Evolutionary conservation across 2,888 invertebrate species (phyloP), one percentile per base, ranked within the genome.

Genomic region (Meandrusa payeni): DNA sequence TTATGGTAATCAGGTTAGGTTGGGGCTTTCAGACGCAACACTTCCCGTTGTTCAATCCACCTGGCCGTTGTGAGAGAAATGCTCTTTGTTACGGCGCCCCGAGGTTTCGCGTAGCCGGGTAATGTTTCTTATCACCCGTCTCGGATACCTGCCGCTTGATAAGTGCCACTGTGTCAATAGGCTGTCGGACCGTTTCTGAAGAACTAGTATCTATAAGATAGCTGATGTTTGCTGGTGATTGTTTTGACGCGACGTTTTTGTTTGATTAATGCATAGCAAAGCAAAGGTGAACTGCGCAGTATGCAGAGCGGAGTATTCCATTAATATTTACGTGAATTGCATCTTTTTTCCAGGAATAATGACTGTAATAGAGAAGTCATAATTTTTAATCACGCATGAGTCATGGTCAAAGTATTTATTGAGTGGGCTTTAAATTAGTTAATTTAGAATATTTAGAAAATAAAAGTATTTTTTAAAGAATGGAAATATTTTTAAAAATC

Each of bases 111-210:
- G 40, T 33, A 36, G 31, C 23, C 42, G 29, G 26, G 43, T 41
- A 47, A 26, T 42, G 42, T 47, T 49, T 45, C 54, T 56, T 58
- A 59, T 58, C 55, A 50, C 41, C 28, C 28, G 42, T 49, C 47
- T 52, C 38, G 45, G 46, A 47, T 53, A 48, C 41, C 51, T 44
- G 41, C 29, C 26, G 36, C 22, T 48, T 57, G 64, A 67, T 68
- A 67, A 59, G 51, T 44, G 42, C 47, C 49, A 50, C 45, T 59
- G 48, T 64, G 66, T 66, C 64, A 69, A 66, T 57, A 70, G 55
- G 54, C 52, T 54, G 52, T 50, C 55, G 59, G 61, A 51, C 53
- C 47, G 57, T 64, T n/a, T 61, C 64, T 59, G 57, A 51, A 55
- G 52, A 62, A 48, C 41, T 52, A 55, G 52, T 54, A 54, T 51